Conservation (phyloP, 2,888 invertebrate species). For the Hyposoter dolosus region DNA sequence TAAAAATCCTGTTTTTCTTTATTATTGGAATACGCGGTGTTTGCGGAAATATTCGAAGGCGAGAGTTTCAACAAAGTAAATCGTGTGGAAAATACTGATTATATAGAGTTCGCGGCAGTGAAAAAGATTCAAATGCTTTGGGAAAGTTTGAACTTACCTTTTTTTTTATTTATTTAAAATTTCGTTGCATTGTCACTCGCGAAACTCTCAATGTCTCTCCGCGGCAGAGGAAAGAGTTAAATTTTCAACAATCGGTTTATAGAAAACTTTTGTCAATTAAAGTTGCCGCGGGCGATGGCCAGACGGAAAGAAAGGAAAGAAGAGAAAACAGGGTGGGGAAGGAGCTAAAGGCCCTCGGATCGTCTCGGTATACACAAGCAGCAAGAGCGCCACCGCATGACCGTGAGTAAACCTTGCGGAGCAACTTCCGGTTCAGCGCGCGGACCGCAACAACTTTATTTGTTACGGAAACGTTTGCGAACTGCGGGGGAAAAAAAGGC, state of each 20-base stretch:
- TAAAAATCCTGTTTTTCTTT: not conserved
- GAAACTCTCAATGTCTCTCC: not conserved
- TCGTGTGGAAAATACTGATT: not conserved
- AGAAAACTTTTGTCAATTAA: conserved; percentile 59
- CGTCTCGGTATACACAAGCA: not conserved
- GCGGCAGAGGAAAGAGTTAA: not conserved
- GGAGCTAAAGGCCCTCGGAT: too few species aligned
- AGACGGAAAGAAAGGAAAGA: not conserved
- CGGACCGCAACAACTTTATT: conserved; percentile 25
- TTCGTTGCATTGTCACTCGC: conserved; percentile 12
- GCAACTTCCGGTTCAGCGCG: conserved; percentile 16
- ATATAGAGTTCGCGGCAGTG: too few species aligned
- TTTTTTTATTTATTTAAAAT: not conserved
- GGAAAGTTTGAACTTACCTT: not conserved
- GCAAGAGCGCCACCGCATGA: not conserved
- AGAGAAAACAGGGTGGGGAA: not conserved
- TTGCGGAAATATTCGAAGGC: not conserved
- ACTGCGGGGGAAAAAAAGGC: not conserved
- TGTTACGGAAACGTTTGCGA: not conserved
- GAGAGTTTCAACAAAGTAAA: not conserved
- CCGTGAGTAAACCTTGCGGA: conserved; percentile 1
- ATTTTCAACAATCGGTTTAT: conserved; percentile 49
- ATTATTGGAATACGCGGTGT: not conserved
- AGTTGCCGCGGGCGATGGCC: not conserved
- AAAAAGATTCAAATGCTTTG: not conserved